Evolutionary conservation across 1,140 invertebrate genomes (phyloP).

Genomic region (Chrysoperla carnea): DNA sequence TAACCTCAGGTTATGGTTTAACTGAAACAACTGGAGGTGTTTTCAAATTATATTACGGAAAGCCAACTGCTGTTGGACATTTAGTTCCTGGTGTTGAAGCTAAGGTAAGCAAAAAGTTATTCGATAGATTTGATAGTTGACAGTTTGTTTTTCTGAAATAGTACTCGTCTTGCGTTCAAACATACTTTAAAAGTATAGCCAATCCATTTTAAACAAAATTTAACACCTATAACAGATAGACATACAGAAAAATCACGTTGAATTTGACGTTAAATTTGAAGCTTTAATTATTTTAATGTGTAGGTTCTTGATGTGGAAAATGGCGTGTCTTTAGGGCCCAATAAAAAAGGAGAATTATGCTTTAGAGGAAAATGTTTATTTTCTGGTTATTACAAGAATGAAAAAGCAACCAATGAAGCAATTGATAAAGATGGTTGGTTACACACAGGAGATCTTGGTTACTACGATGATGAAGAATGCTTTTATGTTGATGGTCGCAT

Average conservation of each 20-base stretch:
- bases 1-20: conserved; percentile 23
- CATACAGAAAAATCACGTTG: no score
- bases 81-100: conserved; percentile 16
- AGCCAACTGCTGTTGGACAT: conserved; percentile 19
- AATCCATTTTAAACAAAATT: no score
- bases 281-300: background rate
- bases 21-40: conserved; percentile 19
- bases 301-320: conserved; percentile 40
- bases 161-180: no score
- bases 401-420: conserved; percentile 36
- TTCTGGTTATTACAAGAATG: conserved; percentile 33
- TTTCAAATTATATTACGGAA: conserved; percentile 7
- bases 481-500: conserved; percentile 50
- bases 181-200: no score
- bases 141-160: no score
- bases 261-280: no score
- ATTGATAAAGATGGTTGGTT: conserved; percentile 41
- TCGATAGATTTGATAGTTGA: no score
- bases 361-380: conserved; percentile 41
- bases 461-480: conserved; percentile 41
- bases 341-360: conserved; percentile 45
- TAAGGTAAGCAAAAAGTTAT: no score
- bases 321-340: conserved; percentile 34
- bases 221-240: no score
- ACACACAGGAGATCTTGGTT: conserved; percentile 51